Evolutionary conservation across 2,113 vertebrate species (phyloP).

Genomic region (Myrmecophaga tridactyla): DNA sequence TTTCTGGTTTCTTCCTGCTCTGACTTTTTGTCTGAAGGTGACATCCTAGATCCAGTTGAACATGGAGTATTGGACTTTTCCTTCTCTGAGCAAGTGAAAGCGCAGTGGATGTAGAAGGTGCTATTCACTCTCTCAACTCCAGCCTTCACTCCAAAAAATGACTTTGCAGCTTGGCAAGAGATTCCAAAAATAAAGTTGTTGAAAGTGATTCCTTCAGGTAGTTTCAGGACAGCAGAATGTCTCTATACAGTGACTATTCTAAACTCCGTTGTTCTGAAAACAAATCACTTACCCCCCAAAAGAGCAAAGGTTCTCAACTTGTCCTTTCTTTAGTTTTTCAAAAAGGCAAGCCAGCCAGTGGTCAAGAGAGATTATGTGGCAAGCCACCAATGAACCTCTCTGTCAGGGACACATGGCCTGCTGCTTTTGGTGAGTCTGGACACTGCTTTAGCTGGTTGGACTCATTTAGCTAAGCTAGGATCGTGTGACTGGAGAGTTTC

Average conservation of each 20-base stretch:
- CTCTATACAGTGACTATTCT: background rate
- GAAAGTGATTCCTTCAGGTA: slow-evolving; percentile 13
- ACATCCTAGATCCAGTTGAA: background rate
- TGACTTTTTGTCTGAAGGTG: background rate
- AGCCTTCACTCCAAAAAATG: background rate
- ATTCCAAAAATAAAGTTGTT: slow-evolving; percentile 43
- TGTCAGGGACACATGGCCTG: background rate
- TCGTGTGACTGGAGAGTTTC: too few relatives aligned
- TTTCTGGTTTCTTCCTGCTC: background rate
- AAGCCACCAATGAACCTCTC: background rate
- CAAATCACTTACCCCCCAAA: background rate
- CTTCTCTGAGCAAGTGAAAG: background rate
- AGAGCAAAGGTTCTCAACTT: background rate
- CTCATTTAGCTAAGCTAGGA: background rate
- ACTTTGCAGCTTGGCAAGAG: slow-evolving; percentile 20
- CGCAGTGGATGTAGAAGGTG: background rate
- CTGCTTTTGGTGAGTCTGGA: background rate
- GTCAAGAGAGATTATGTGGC: background rate
- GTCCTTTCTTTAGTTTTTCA: background rate
- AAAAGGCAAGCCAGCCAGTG: background rate
- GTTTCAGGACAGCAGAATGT: background rate
- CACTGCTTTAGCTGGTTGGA: background rate
- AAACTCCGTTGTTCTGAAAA: background rate
- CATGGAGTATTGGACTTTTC: background rate
- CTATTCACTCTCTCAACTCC: background rate